A percentile compares a stretch with the other conserved stretches of the same genome.
These are phyloP conservation scores for Archips crataeganus DNA, from an alignment of 2,888 invertebrate species.

Conservation along the genomic window DNA sequence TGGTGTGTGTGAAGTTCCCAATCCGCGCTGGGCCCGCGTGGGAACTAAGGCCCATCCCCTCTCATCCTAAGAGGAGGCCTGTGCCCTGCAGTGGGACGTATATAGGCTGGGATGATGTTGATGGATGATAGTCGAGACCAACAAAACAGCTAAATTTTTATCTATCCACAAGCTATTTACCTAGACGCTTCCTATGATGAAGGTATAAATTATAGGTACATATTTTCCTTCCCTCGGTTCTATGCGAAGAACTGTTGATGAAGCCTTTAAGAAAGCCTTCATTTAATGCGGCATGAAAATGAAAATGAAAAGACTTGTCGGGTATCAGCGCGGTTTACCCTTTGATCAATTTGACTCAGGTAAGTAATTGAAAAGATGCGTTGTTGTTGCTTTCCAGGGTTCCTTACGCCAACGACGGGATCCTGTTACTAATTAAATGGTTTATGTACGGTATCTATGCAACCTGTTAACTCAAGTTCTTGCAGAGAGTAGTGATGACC, in stretches of 20 bases:
- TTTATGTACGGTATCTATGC: background rate
- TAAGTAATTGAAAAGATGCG: constrained; percentile 5
- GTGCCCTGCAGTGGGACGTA: no score
- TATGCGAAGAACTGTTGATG: background rate
- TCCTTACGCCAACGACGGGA: background rate
- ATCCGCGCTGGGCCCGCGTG: no score
- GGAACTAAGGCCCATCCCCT: no score
- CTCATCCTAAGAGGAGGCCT: no score
- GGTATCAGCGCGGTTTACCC: constrained; percentile 6
- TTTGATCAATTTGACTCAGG: constrained; percentile 3
- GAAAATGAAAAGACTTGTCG: background rate
- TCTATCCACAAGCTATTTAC: no score
- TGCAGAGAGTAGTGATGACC: no score
- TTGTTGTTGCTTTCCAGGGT: background rate
- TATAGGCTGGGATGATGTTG: no score
- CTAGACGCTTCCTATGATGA: background rate
- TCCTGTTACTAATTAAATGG: background rate
- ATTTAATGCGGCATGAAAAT: constrained; percentile 3
- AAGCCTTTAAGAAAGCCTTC: background rate
- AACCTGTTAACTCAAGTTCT: no score
- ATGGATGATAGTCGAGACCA: no score
- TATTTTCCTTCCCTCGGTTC: background rate
- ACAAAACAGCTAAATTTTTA: no score
- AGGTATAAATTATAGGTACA: background rate
- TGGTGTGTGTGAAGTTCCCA: no score